Percentiles rank a stretch among this genome's conserved stretches.
These are phyloP conservation scores for Eledona agricola DNA, from an alignment of 2,888 invertebrate species.

Conservation along the genomic window DNA sequence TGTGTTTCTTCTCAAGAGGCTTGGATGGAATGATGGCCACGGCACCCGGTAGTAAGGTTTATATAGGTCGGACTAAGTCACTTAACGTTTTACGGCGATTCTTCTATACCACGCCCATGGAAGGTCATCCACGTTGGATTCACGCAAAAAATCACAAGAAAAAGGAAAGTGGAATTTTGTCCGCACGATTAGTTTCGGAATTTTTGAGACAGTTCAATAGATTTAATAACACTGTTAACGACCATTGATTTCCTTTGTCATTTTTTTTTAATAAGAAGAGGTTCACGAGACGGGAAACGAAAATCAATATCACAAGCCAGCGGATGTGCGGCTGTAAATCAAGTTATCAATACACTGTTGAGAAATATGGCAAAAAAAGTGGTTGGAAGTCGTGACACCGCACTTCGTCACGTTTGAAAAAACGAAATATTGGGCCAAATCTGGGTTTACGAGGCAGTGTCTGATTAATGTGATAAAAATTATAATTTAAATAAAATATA, in stretches of 20 bases:
- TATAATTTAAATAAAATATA: too few relatives aligned
- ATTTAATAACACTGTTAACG: constrained; percentile 5
- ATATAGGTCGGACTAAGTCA: constrained; percentile 45
- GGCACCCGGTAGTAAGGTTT: constrained; percentile 43
- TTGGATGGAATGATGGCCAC: constrained; percentile 38
- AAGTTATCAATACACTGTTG: constrained; percentile 23
- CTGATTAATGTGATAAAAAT: too few relatives aligned
- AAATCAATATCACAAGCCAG: too few relatives aligned
- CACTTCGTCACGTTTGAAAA: constrained; percentile 15
- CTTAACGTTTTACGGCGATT: constrained; percentile 32
- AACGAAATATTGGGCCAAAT: too few relatives aligned
- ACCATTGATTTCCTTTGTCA: constrained; percentile 1
- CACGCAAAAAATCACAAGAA: constrained; percentile 23
- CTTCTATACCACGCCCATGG: constrained; percentile 36
- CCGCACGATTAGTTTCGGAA: constrained; percentile 12
- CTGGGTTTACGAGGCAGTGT: too few relatives aligned
- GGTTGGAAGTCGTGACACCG: constrained; percentile 12
- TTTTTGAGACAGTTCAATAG: constrained; percentile 5
- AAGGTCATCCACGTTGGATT: constrained; percentile 32
- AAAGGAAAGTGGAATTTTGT: constrained; percentile 20
- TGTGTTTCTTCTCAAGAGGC: constrained; percentile 38
- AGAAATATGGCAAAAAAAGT: constrained; percentile 24
- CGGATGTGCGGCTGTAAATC: constrained; percentile 20
- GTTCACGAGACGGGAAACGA: constrained; percentile 18
- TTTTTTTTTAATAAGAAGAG: constrained; percentile 22